These are phyloP conservation scores for Sarcophaga carnaria DNA, from an alignment of 2,888 invertebrate genomes.

Conservation along the genomic window DNA sequence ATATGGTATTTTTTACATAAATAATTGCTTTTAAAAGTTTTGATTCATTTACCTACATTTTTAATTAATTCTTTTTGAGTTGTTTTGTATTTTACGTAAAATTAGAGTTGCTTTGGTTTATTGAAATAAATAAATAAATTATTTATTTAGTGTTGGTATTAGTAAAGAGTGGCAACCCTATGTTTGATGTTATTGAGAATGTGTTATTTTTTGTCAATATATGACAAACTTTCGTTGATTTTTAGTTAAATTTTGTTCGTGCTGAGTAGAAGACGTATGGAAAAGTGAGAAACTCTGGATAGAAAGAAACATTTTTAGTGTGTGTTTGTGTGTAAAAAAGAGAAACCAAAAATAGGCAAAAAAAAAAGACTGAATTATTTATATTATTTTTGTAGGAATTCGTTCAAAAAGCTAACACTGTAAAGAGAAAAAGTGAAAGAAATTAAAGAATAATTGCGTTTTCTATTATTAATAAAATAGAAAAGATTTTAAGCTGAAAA, in stretches of 20 bases:
- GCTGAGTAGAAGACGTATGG: slow-evolving; percentile 53
- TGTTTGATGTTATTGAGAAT: slow-evolving; percentile 15
- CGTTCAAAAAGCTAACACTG: slow-evolving; percentile 32
- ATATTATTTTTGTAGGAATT: slow-evolving; percentile 55
- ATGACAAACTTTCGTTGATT: slow-evolving; percentile 64
- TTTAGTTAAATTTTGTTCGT: slow-evolving; percentile 71
- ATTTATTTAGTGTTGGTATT: background rate
- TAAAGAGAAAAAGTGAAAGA: slow-evolving; percentile 42
- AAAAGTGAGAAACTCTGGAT: slow-evolving; percentile 31
- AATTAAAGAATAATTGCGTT: slow-evolving; percentile 38
- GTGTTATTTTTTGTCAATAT: slow-evolving; percentile 63
- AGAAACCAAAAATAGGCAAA: slow-evolving; percentile 48
- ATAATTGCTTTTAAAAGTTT: no score
- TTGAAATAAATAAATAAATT: no score
- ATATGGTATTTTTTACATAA: background rate
- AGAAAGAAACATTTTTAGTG: slow-evolving; percentile 43
- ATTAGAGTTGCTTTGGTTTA: background rate
- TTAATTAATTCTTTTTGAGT: no score
- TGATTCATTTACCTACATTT: no score
- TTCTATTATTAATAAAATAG: slow-evolving; percentile 41
- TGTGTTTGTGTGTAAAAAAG: slow-evolving; percentile 22
- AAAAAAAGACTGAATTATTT: slow-evolving; percentile 56
- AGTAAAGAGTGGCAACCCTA: slow-evolving; percentile 25
- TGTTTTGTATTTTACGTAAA: background rate
- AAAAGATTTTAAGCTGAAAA: slow-evolving; percentile 57